Percentiles rank a stretch among this genome's conserved stretches.
Evolutionary conservation across 1,140 invertebrate genomes (phyloP).

Genomic region (Rhyacophila brunnea): DNA sequence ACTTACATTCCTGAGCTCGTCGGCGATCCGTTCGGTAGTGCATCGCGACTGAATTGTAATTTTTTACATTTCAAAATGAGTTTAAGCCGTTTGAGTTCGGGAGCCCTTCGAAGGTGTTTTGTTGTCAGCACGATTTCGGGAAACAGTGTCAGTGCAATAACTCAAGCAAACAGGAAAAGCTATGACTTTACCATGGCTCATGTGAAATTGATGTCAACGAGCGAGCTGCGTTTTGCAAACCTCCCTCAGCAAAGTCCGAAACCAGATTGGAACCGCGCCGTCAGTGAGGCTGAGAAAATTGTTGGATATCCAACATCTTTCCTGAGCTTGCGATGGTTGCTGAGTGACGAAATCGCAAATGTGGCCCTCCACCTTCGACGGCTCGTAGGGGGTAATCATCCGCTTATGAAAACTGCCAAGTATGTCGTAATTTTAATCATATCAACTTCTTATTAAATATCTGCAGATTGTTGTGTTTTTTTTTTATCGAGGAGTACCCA

Average conservation of each 20-base stretch:
- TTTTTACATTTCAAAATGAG: constrained; percentile 13
- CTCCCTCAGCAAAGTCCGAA: constrained; percentile 55
- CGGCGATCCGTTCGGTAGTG: constrained; percentile 9
- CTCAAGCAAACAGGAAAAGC: no score
- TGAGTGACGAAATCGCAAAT: constrained; percentile 89
- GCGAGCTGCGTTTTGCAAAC: neutral
- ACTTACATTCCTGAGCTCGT: constrained; percentile 14
- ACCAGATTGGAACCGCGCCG: constrained; percentile 82
- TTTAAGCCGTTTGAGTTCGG: constrained; percentile 16
- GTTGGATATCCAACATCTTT: constrained; percentile 90
- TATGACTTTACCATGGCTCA: no score
- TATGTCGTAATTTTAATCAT: no score
- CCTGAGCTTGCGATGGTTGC: constrained; percentile 78
- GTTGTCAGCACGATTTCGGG: neutral
- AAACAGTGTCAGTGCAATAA: no score
- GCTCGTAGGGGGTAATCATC: constrained; percentile 89
- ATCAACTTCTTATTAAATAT: no score
- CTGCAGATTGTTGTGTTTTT: no score
- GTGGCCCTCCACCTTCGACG: constrained; percentile 84
- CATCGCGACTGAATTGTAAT: neutral
- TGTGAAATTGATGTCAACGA: no score
- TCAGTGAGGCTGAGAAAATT: constrained; percentile 89
- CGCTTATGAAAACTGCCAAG: constrained; percentile 91
- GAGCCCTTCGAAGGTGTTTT: neutral
- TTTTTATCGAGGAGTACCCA: no score